Base-by-base conservation (phyloP, 2,888 invertebrate species). In the Epinotia ramella region DNA sequence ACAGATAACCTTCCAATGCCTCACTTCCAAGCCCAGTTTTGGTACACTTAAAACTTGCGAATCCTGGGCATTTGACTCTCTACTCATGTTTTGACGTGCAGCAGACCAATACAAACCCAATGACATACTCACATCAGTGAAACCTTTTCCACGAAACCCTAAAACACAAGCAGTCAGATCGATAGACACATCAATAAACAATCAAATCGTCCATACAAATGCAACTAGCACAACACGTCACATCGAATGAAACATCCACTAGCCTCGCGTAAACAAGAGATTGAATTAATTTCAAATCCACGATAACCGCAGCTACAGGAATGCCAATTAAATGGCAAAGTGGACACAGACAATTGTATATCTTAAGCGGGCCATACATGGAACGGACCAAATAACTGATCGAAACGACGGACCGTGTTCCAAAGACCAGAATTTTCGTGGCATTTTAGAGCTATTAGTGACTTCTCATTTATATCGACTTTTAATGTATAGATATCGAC, bases 201-300 rank as follows among this genome's bases (percentile, higher is more conserved):
- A 20, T 49, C 9, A 49, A 40, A 9, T 24, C 63, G 18, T 33
- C 24, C 59, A 60, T 60, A 49, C 60, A 60, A 75, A 71, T 40
- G 75, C 49, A 59, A 60, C 62, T 66, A 66, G 75, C 75, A 73
- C 73, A 73, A 46, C 49, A 44, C 75, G 71, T 75, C 44, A 71
- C 71, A 49, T 49, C 28, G 57, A 64, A 69, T 71, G 60, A 75
- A 66, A 75, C 46, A 70, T 62, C 49, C 56, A 20, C 33, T 40
- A 59, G 53, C 49, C 44, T 63, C 66, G n/a, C 71, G 76, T 72
- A 76, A 76, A 76, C 72, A 76, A 76, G 76, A 76, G 66, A 76
- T 76, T 76, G 76, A 76, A 72, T 76, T 76, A 76, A 76, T 76
- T 76, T 76, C 67, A 46, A 76, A 76, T 72, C 53, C 70, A 63